Base-by-base conservation (phyloP, 2,797 vertebrate genomes). In the Loriculus beryllinus region DNA sequence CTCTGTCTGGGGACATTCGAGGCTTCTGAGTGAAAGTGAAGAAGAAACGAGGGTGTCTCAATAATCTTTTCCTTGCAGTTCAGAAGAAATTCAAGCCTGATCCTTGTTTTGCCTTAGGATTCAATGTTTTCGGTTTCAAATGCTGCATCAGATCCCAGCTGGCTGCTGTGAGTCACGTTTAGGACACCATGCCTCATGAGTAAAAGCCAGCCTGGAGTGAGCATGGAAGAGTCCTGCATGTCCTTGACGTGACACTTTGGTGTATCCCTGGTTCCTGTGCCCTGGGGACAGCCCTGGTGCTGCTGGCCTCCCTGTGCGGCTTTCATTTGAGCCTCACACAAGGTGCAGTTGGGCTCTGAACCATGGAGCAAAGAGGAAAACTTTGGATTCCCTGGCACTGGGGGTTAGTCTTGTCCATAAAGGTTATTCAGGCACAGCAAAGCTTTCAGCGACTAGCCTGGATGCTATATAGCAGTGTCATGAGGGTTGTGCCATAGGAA, bases 391-490 rank as follows among this genome's bases (percentile, higher is more conserved):
- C 51, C 40, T 51, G 89, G 70, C 3, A 23, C 86, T 60, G 67
- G 82, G 67, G 7, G 20, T n/a, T 37, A 67, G 69, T 93, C 54
- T 31, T 51, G 78, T 70, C 82, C 64, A 25, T 80, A 94, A 91
- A 69, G 78, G 91, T 92, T 89, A 88, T 81, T 22, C 57, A 91
- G 86, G 85, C 92, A 69, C 86, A 7, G 3, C 12, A 5, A 4
- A 82, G 82, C 96, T 83, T 95, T 87, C 83, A 48, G 6, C 10
- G 84, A 86, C 83, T 90, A 85, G 85, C 90, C 93, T 83, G 10
- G 51, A 17, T 95, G 92, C 92, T 83, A 29, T 80, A 35, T 13
- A 92, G 84, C 62, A 49, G 74, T 39, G 71, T 65, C 86, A 47
- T 60, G 76, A 81, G 49, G 45, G 69, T 78, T 42, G 11, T 12